Evolutionary conservation across 2,797 vertebrate species (phyloP).

Genomic region (Crenuchus spilurus): DNA sequence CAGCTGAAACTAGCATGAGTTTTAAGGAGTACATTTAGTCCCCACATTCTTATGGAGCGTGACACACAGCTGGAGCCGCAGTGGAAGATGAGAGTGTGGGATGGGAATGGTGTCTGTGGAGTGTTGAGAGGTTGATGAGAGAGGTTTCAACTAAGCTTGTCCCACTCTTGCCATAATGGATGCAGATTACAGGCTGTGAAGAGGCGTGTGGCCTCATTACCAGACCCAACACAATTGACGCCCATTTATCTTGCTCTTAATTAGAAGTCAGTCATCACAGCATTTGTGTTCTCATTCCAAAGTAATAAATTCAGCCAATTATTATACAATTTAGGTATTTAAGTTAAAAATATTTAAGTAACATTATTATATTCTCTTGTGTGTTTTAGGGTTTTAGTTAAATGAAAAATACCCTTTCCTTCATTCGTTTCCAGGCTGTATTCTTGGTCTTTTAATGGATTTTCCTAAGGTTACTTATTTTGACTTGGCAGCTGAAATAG

Average conservation of each 20-base stretch:
- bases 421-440: no score
- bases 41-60: neutral
- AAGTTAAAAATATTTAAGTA: neutral
- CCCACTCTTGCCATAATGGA: conserved; percentile 20
- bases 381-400: neutral
- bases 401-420: neutral
- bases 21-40: neutral
- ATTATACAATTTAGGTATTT: neutral
- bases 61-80: neutral
- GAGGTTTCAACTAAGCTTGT: conserved; percentile 3
- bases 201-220: conserved; percentile 23
- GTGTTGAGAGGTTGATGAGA: conserved; percentile 13
- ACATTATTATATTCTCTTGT: neutral
- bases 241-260: conserved; percentile 30
- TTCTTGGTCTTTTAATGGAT: no score
- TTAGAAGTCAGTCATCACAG: conserved; percentile 3
- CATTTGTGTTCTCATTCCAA: neutral
- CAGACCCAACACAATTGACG: conserved; percentile 25
- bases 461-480: no score
- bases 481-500: no score
- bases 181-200: conserved; percentile 7
- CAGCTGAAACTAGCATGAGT: conserved; percentile 31
- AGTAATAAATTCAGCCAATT: neutral
- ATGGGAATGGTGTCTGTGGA: neutral
- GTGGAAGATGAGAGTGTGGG: neutral